Evolutionary conservation across 2,113 vertebrate species (phyloP).

Genomic region (Tragulus kanchil): DNA sequence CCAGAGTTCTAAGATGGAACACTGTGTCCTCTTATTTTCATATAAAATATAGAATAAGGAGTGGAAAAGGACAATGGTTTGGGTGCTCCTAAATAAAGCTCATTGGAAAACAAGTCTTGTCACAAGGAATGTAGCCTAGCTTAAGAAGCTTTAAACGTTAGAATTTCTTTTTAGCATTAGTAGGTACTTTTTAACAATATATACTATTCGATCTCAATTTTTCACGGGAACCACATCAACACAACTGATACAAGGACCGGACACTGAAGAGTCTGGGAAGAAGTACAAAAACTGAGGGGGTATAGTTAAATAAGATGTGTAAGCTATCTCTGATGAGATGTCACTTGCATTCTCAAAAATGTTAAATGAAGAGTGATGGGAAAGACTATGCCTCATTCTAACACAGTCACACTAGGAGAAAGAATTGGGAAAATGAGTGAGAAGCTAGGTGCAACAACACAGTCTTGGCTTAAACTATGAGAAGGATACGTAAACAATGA

Average conservation of each 20-base stretch:
- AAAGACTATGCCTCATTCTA: background rate
- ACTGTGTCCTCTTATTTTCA: conserved; percentile 14
- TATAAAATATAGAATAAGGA: background rate
- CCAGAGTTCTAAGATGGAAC: background rate
- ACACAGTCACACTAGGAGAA: background rate
- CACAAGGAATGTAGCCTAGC: background rate
- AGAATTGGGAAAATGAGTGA: background rate
- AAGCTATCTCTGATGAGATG: background rate
- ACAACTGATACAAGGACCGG: background rate
- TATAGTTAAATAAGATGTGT: background rate
- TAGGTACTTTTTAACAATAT: background rate
- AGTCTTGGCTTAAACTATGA: background rate
- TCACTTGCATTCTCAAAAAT: background rate
- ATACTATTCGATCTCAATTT: background rate
- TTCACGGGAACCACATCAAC: background rate
- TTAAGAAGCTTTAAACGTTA: background rate
- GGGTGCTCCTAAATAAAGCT: background rate
- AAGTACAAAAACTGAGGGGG: background rate
- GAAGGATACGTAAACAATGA: background rate
- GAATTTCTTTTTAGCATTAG: background rate
- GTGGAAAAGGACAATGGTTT: conserved; percentile 26
- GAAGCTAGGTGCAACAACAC: background rate
- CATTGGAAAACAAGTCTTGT: background rate
- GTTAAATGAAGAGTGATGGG: background rate
- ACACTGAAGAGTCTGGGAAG: background rate